Evolutionary conservation across 2,113 vertebrate species (phyloP).

Genomic region (Pontoporia blainvillei): DNA sequence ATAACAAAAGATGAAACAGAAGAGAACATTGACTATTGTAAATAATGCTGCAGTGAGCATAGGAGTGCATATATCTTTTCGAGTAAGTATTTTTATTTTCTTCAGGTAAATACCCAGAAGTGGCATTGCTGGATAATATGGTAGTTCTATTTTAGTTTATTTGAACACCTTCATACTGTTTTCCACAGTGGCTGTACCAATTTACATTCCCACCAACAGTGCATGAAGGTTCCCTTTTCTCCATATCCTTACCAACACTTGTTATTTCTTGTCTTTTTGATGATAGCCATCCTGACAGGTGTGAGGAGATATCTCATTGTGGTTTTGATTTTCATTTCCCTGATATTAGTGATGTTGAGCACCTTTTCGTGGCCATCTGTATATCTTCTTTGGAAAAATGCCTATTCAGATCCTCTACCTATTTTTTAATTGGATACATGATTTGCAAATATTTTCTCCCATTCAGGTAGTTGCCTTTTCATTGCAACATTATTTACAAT

Average conservation of each 20-base stretch:
- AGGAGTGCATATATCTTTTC: neutral
- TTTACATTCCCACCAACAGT: neutral
- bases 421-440: neutral
- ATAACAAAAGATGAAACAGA: neutral
- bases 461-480: neutral
- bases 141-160: neutral
- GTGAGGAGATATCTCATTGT: neutral
- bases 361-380: neutral
- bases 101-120: neutral
- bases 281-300: neutral
- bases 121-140: neutral
- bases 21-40: neutral
- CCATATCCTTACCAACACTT: neutral
- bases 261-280: neutral
- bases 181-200: neutral
- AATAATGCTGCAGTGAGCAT: neutral
- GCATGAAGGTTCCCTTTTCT: neutral
- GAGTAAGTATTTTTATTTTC: neutral
- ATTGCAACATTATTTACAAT: neutral
- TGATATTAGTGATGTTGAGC: neutral
- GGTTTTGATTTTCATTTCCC: neutral
- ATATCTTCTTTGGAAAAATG: neutral
- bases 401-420: neutral
- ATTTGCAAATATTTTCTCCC: neutral
- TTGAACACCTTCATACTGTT: neutral